Conservation (phyloP, 2,113 vertebrate species). For the Willisornis vidua region DNA sequence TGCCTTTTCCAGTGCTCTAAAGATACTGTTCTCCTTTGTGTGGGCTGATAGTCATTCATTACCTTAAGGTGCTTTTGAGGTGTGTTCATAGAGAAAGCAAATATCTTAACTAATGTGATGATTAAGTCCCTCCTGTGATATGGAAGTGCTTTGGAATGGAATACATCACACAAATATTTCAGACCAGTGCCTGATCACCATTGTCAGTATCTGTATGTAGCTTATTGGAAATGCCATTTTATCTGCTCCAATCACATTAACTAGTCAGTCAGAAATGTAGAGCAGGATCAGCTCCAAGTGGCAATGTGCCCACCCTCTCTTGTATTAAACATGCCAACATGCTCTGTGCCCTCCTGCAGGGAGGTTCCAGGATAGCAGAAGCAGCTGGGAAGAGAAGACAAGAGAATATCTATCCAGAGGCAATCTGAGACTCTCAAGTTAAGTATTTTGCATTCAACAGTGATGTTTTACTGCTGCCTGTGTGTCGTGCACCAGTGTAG, state of each 20-base stretch:
- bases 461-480: neutral
- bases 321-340: neutral
- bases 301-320: neutral
- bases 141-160: neutral
- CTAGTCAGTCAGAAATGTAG: neutral
- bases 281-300: neutral
- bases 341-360: neutral
- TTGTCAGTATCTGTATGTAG: neutral
- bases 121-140: neutral
- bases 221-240: neutral
- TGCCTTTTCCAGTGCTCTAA: neutral
- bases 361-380: neutral
- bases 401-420: neutral
- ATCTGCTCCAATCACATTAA: neutral
- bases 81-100: neutral
- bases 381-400: constrained; percentile 4
- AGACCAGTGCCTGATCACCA: neutral
- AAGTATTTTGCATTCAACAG: neutral
- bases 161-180: neutral
- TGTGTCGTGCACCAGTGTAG: neutral
- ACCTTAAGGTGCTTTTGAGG: neutral
- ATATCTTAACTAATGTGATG: neutral
- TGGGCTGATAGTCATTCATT: neutral
- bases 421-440: neutral
- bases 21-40: neutral